Percentiles rank a stretch among this genome's conserved stretches.
Evolutionary conservation across 2,888 invertebrate genomes (phyloP).

Genomic region (Trichacis sp.): DNA sequence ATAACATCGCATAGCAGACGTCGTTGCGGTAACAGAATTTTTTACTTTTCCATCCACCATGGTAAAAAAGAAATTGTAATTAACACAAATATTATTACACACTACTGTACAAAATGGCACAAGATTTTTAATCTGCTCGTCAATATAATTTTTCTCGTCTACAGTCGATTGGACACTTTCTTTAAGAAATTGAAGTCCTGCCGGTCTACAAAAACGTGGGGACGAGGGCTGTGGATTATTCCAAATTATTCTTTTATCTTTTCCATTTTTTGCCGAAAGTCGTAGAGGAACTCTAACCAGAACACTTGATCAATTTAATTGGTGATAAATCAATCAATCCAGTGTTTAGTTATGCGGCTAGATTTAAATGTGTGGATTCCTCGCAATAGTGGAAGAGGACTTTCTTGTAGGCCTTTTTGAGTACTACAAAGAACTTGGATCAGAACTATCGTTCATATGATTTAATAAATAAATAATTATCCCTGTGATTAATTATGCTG

Average conservation of each 20-base stretch:
- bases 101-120: conserved; percentile 17
- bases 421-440: too few species aligned
- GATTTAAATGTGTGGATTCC: too few species aligned
- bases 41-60: conserved; percentile 43
- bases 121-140: conserved; percentile 27
- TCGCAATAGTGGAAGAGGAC: too few species aligned
- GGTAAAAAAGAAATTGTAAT: conserved; percentile 33
- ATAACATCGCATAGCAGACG: conserved; percentile 43
- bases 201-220: conserved; percentile 28
- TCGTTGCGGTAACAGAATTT: conserved; percentile 35
- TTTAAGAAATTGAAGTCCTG: conserved; percentile 28
- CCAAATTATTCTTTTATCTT: conserved; percentile 17
- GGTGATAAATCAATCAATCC: too few species aligned
- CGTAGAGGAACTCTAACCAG: conserved; percentile 21
- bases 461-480: too few species aligned
- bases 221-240: conserved; percentile 27
- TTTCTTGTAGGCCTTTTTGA: too few species aligned
- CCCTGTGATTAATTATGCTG: too few species aligned
- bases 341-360: too few species aligned
- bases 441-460: too few species aligned
- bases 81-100: conserved; percentile 17
- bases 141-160: conserved; percentile 26
- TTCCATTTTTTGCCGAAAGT: not conserved
- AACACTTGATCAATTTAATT: too few species aligned
- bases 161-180: conserved; percentile 20